Conservation (phyloP, 2,888 invertebrate species). For the Sicus ferrugineus region DNA sequence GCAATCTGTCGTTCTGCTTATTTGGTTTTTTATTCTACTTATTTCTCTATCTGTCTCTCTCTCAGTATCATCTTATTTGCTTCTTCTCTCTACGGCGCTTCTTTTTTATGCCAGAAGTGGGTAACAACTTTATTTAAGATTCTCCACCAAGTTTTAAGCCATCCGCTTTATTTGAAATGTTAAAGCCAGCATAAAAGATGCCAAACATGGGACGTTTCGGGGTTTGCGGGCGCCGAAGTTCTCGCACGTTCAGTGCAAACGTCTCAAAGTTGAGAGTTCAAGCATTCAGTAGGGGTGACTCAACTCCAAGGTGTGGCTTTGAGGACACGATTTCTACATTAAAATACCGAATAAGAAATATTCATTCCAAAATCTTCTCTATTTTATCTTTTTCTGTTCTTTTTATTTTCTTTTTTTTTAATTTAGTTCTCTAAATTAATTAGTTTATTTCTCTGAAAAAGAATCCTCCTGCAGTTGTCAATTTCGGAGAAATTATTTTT, state of each 20-base stretch:
- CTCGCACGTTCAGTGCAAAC: neutral
- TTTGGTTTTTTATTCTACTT: neutral
- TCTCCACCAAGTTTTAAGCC: neutral
- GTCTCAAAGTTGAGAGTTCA: neutral
- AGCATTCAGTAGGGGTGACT: neutral
- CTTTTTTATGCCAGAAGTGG: neutral
- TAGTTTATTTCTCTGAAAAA: too few relatives aligned
- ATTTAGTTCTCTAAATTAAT: too few relatives aligned
- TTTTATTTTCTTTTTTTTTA: too few relatives aligned
- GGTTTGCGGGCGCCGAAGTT: neutral
- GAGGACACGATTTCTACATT: neutral
- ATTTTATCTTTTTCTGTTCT: neutral
- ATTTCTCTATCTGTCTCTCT: neutral
- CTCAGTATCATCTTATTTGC: neutral
- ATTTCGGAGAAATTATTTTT: too few relatives aligned
- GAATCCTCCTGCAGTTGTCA: too few relatives aligned
- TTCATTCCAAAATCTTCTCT: neutral
- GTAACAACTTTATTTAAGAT: slow-evolving; percentile 14
- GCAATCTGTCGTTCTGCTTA: neutral
- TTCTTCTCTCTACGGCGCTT: neutral
- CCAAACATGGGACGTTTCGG: neutral
- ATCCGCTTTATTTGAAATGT: neutral
- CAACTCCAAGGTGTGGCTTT: neutral
- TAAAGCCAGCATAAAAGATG: slow-evolving; percentile 6
- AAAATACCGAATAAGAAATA: neutral